These are phyloP conservation scores for Pardosa pseudoannulata DNA, from an alignment of 2,888 invertebrate species.

Conservation along the genomic window DNA sequence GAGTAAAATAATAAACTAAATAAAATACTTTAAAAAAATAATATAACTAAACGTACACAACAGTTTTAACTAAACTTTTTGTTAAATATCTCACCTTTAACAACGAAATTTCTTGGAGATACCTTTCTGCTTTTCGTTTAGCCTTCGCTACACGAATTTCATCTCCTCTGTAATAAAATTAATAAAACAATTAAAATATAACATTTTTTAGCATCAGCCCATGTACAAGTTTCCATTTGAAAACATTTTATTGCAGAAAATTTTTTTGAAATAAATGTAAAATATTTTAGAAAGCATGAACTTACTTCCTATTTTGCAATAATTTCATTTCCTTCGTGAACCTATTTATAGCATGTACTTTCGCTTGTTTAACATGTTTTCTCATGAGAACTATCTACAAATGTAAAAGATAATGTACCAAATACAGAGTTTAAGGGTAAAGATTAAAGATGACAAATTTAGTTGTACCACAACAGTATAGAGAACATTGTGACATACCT, in stretches of 20 bases:
- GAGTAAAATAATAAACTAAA: no score
- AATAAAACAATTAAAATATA: no score
- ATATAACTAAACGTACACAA: no score
- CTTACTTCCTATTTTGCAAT: conserved; percentile 44
- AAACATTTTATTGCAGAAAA: no score
- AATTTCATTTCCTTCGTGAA: conserved; percentile 20
- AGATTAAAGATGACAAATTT: not conserved
- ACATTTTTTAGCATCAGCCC: no score
- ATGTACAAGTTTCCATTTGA: no score
- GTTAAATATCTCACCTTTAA: conserved; percentile 34
- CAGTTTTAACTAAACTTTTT: no score
- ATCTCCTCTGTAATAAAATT: no score
- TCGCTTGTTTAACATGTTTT: conserved; percentile 52
- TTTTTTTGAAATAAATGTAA: no score
- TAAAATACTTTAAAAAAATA: no score
- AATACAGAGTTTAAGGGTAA: not conserved
- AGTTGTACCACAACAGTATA: not conserved
- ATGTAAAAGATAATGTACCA: not conserved
- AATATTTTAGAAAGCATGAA: not conserved
- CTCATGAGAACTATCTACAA: conserved; percentile 42
- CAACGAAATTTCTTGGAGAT: conserved; percentile 8
- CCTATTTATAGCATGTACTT: conserved; percentile 34
- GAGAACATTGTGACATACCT: conserved; percentile 2
- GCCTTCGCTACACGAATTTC: conserved; percentile 4
- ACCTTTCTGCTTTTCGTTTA: conserved; percentile 40